Evolutionary conservation across 2,797 vertebrate species (phyloP).

Genomic region (Borostomias antarcticus): DNA sequence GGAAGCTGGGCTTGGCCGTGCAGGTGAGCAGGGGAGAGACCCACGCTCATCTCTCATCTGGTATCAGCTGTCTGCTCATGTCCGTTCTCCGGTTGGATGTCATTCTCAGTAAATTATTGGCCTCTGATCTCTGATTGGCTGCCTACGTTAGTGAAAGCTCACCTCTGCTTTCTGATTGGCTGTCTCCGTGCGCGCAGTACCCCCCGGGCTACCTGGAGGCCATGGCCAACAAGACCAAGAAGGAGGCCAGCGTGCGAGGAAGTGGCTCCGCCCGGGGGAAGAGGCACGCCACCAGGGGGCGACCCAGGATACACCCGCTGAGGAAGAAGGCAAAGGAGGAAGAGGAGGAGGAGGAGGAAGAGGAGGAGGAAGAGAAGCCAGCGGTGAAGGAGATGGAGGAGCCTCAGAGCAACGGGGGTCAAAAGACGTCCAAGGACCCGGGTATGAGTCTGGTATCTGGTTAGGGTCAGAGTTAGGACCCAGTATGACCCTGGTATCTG

Average conservation of each 20-base stretch:
- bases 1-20: slow-evolving; percentile 90
- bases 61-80: neutral
- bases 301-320: slow-evolving; percentile 63
- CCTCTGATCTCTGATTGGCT: neutral
- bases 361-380: slow-evolving; percentile 44
- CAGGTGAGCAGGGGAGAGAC: slow-evolving; percentile 80
- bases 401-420: slow-evolving; percentile 70
- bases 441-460: slow-evolving; percentile 53
- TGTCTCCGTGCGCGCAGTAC: slow-evolving; percentile 77
- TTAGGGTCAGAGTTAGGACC: neutral
- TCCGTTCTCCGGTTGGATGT: neutral
- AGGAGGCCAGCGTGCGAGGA: slow-evolving; percentile 76
- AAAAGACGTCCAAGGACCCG: slow-evolving; percentile 61
- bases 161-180: neutral
- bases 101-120: neutral
- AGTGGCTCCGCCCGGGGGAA: slow-evolving; percentile 73
- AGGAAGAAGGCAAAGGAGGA: slow-evolving; percentile 66
- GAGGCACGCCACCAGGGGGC: slow-evolving; percentile 78
- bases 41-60: neutral
- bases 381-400: slow-evolving; percentile 53
- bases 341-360: slow-evolving; percentile 63
- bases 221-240: slow-evolving; percentile 95
- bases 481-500: too few relatives aligned
- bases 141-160: neutral
- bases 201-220: slow-evolving; percentile 94